phyloP scores from a whole-genome alignment of 1,140 invertebrate genomes.

The Potamilus streckersoni region DNA sequence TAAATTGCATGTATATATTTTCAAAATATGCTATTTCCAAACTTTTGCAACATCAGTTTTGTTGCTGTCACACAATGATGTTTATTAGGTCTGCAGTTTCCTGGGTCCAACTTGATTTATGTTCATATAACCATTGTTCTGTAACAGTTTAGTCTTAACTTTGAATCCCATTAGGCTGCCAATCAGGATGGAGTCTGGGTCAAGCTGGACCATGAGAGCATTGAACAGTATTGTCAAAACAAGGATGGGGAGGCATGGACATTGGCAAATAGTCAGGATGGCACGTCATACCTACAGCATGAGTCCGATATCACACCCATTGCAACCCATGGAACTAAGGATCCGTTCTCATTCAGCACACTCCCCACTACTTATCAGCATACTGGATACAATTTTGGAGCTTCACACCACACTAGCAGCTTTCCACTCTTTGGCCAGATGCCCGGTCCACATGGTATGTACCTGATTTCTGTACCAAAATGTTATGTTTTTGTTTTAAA shows the following conservation, averaged over 20 bases:
- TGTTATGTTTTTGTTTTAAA: no score
- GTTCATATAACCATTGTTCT: not conserved
- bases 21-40: no score
- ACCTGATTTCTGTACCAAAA: no score
- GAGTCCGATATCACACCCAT: slow-evolving; percentile 66
- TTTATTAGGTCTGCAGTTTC: no score
- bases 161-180: slow-evolving; percentile 75
- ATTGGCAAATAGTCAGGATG: slow-evolving; percentile 77
- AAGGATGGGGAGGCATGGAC: slow-evolving; percentile 81
- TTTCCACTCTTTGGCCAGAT: slow-evolving; percentile 24
- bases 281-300: slow-evolving; percentile 78
- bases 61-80: no score
- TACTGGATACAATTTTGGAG: slow-evolving; percentile 49
- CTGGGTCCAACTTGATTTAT: not conserved
- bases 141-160: slow-evolving; percentile 1
- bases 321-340: slow-evolving; percentile 25
- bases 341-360: slow-evolving; percentile 60
- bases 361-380: slow-evolving; percentile 39
- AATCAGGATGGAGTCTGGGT: slow-evolving; percentile 98
- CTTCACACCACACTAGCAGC: slow-evolving; percentile 9
- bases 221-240: slow-evolving; percentile 79
- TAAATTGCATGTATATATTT: no score
- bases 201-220: slow-evolving; percentile 81
- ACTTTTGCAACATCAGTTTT: no score
- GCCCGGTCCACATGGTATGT: not conserved